phyloP scores from a whole-genome alignment of 2,888 invertebrate species.

The Cataglyphis rosenhaueri region DNA sequence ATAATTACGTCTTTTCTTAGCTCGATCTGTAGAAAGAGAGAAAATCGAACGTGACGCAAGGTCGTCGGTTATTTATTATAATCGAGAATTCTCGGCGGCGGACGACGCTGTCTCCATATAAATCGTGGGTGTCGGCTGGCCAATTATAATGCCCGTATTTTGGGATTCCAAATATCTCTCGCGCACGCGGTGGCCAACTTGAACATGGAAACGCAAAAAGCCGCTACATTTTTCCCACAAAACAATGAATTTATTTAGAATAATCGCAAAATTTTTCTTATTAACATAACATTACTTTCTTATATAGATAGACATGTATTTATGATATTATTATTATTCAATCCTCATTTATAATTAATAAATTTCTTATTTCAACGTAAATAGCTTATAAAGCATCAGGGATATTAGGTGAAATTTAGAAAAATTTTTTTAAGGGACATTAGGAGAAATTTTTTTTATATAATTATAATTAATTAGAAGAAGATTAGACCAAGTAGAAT shows the following conservation, averaged over 20 bases:
- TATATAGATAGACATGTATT: background rate
- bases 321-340: background rate
- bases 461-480: conserved; percentile 11
- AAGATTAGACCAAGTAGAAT: background rate
- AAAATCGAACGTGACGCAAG: conserved; percentile 41
- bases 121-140: conserved; percentile 63
- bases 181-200: conserved; percentile 57
- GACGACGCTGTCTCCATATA: conserved; percentile 16
- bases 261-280: conserved; percentile 16
- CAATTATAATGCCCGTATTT: conserved; percentile 68
- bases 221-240: conserved; percentile 53
- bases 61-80: conserved; percentile 63
- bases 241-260: background rate
- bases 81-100: conserved; percentile 34
- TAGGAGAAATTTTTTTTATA: background rate
- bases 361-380: background rate
- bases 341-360: background rate
- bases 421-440: no score
- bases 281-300: background rate
- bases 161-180: conserved; percentile 50
- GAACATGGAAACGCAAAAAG: background rate
- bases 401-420: background rate
- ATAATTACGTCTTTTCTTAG: conserved; percentile 15
- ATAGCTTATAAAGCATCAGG: background rate
- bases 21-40: conserved; percentile 8